Evolutionary conservation across 2,113 vertebrate genomes (phyloP), one percentile per base, ranked within the genome.

Genomic region (Melierax canorus): DNA sequence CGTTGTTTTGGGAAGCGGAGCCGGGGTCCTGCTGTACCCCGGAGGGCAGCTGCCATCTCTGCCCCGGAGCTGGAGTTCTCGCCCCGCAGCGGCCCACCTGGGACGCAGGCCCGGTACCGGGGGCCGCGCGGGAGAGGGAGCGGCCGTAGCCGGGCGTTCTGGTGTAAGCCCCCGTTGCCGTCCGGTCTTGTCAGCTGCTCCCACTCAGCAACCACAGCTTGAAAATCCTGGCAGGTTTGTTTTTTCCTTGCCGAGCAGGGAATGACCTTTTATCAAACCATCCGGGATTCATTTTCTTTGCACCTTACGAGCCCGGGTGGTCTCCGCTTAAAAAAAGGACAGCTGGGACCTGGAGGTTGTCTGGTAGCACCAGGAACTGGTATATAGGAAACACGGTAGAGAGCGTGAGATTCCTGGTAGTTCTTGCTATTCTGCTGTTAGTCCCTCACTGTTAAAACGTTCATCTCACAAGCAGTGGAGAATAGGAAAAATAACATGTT

Each of bases 331-430:
- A 50, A 50, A 50, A 27, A 53, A 29, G 21, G 29, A 0, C n/a
- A 38, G 30, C 36, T 41, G 53, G 71, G 62, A 14, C 11, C 43
- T 27, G 63, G 30, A 34, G 39, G 39, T 27, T 86, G 71, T 39
- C 15, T 45, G 63, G 36, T 45, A 50, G 77, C 34, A 15, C 32
- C 45, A 8, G 72, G 72, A 77, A 6, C 72, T 30, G 78, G 15
- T 34, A 1, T 55, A 0, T 16, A 24, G 63, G 34, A 53, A 34
- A 16, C 32, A 5, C 0, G n/a, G 16, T 15, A 8, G 18, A 9
- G 43, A 12, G 30, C 2, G 45, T 11, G 64, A 67, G 38, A 6
- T 41, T 14, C 29, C 45, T 59, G 60, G 30, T 14, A 26, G 20
- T 29, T 50, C 24, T 29, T 7, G 4, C 58, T 66, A 1, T 23